Evolutionary conservation across 2,797 vertebrate genomes (phyloP).

Genomic region (Siniperca obscura): DNA sequence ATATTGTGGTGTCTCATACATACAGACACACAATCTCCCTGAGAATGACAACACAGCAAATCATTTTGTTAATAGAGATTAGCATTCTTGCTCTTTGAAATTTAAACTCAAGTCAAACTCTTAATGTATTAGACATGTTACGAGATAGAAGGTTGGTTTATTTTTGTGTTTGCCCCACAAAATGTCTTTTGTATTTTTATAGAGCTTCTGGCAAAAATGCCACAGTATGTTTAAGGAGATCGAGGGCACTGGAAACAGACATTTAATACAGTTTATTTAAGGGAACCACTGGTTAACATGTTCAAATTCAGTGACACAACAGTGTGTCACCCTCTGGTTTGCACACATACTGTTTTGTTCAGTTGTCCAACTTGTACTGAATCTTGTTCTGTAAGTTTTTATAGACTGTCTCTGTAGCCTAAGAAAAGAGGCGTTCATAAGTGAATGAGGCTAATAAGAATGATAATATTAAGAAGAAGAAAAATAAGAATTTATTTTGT

Average conservation of each 20-base stretch:
- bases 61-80: conserved; percentile 30
- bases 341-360: conserved; percentile 8
- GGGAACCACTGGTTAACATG: background rate
- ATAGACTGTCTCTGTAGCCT: background rate
- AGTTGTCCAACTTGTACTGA: background rate
- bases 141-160: background rate
- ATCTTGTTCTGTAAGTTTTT: background rate
- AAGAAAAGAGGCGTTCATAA: conserved; percentile 4
- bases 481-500: background rate
- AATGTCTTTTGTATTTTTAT: background rate
- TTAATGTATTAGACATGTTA: background rate
- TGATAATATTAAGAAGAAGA: background rate
- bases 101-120: conserved; percentile 6
- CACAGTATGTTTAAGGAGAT: background rate
- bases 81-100: conserved; percentile 21
- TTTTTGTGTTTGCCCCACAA: conserved; percentile 2
- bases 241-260: conserved; percentile 17
- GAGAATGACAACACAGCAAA: conserved; percentile 42
- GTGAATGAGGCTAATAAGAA: background rate
- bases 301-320: conserved; percentile 3
- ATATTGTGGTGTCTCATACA: background rate
- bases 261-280: conserved; percentile 13
- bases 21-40: conserved; percentile 46
- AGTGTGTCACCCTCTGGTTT: conserved; percentile 9
- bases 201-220: background rate